Base-by-base conservation (phyloP, 1,140 invertebrate genomes). In the Samia ricini region DNA sequence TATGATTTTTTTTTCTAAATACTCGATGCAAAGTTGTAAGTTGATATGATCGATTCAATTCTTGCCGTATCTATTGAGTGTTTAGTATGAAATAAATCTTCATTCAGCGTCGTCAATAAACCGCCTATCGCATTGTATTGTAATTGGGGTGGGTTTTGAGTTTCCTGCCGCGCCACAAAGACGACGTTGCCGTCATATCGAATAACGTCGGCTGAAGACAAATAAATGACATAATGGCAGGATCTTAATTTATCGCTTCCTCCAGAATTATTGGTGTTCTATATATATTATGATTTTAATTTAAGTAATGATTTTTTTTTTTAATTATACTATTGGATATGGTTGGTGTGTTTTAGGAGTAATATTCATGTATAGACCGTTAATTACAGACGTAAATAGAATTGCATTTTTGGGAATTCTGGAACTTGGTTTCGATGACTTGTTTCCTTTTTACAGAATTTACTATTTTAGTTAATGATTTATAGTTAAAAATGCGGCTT, bases 51-150 rank as follows among this genome's bases (percentile, higher is more conserved):
- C 21, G 21, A 23, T 55, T 55, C 52, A 55, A 18, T 55, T 55
- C 22, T 63, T 55, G 54, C 50, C 60, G 55, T 50, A 18, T 60
- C 18, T 59, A 55, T 74, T 67, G 60, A 69, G 60, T 64, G 42
- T 20, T 58, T 51, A 59, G 71, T 76, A 69, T 70, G 69, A 69
- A 78, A 79, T 78, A 68, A 79, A 79, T 68, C 70, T 74, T 81
- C 74, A 72, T 83, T 81, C 74, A 65, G 68, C 68, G 64, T 75
- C 74, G 77, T 85, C 87, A 89, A 89, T 87, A 89, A 88, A 89
- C 85, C 87, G 87, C 87, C 87, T 86, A 85, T 85, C 69, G 61
- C 59, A 82, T 89, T 88, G 83, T 89, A 84, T 82, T 82, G 80
- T 85, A 88, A 89, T 89, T 88, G 84, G 77, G 77, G 72, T 73